Evolutionary conservation across 2,113 vertebrate genomes (phyloP), one percentile per base, ranked within the genome.

Genomic region (Cyanocitta stelleri): DNA sequence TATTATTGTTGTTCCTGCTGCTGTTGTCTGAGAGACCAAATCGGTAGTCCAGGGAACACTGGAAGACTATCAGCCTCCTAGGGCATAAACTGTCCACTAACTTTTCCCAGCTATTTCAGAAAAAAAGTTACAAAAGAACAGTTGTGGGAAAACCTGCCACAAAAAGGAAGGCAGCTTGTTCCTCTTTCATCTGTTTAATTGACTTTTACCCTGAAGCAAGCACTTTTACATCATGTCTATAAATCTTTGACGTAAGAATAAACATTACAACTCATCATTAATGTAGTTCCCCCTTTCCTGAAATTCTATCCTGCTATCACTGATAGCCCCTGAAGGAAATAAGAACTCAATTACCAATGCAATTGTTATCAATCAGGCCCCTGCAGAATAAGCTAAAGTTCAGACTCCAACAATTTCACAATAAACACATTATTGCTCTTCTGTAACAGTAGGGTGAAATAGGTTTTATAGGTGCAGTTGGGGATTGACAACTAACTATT

Each of bases 321-420:
- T 37, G 51, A 77, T 73, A 90, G 22, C 2, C 37, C 61, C 83
- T 92, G 55, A 26, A 88, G 41, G 62, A 96, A 96, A 73, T 84
- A 92, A 73, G 55, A 90, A 89, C 63, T 86, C 59, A 62, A 54
- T 86, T 95, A 58, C 26, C 37, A 86, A 48, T 83, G 13, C n/a
- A 72, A 69, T 62, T 75, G 14, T 35, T 89, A 74, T 66, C 84
- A 90, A 62, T 80, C 68, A 84, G 44, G 16, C 2, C 67, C 27
- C 49, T 61, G 18, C 24, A 88, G 54, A 86, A 54, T 46, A 80
- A 77, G 11, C 10, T 59, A n/a, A 44, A 69, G 10, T 76, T 92
- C 59, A 88, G 26, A 71, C 33, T 61, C 41, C 41, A 85, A 46
- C 18, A 87, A 46, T 48, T 90, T 85, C 55, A 61, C 51, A 72